phyloP scores from a whole-genome alignment of 2,888 invertebrate genomes.

The Eupeodes latifasciatus region DNA sequence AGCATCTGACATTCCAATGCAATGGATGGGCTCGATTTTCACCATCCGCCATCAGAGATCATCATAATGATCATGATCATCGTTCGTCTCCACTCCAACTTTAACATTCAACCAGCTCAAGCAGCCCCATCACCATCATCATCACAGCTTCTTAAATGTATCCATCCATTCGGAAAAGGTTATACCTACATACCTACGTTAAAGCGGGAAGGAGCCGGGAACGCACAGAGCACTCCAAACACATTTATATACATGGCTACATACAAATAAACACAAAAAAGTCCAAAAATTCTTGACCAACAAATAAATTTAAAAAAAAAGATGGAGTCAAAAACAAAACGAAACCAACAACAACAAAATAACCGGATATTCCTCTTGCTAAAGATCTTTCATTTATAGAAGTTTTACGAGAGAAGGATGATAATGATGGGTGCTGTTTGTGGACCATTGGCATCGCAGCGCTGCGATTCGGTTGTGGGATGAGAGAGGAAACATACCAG shows the following conservation, averaged over 20 bases:
- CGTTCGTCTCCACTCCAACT: slow-evolving; percentile 26
- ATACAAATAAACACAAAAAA: slow-evolving; percentile 37
- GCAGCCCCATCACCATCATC: neutral
- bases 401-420: slow-evolving; percentile 65
- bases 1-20: slow-evolving; percentile 73
- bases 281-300: slow-evolving; percentile 72
- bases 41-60: slow-evolving; percentile 46
- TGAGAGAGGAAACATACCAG: slow-evolving; percentile 35
- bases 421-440: slow-evolving; percentile 68
- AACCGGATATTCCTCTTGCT: slow-evolving; percentile 74
- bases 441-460: slow-evolving; percentile 4
- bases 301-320: slow-evolving; percentile 47
- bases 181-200: slow-evolving; percentile 18
- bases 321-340: slow-evolving; percentile 25
- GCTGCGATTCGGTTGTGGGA: slow-evolving; percentile 6
- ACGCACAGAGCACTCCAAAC: slow-evolving; percentile 62
- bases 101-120: neutral
- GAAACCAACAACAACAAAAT: slow-evolving; percentile 21
- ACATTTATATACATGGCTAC: slow-evolving; percentile 17
- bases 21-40: slow-evolving; percentile 63
- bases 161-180: slow-evolving; percentile 43
- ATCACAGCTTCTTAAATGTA: slow-evolving; percentile 36
- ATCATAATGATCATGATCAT: slow-evolving; percentile 54
- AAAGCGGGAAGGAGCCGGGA: slow-evolving; percentile 49
- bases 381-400: slow-evolving; percentile 67